Evolutionary conservation across 2,888 invertebrate genomes (phyloP).

Genomic region (Chaitophorus viminalis): DNA sequence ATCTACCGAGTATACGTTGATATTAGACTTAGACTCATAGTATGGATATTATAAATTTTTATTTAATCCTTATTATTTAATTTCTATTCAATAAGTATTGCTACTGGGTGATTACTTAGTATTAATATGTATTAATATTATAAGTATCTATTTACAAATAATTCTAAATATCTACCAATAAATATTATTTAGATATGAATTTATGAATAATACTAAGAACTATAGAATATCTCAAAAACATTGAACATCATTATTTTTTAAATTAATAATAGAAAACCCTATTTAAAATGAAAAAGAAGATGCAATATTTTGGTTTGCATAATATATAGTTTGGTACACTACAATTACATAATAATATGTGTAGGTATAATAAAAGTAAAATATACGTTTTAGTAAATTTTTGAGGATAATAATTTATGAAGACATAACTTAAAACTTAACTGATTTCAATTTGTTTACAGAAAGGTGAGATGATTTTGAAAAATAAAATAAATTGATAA

Average conservation of each 20-base stretch:
- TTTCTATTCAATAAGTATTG: no score
- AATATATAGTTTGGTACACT: no score
- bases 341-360: not conserved
- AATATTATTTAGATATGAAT: no score
- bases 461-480: not conserved
- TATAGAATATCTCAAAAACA: not conserved
- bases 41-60: no score
- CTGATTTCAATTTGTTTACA: not conserved
- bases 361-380: not conserved
- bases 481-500: conserved; percentile 24
- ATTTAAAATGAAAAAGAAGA: not conserved
- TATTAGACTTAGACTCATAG: no score
- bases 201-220: no score
- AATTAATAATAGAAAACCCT: not conserved
- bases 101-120: no score
- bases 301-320: not conserved
- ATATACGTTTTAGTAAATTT: not conserved
- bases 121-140: no score
- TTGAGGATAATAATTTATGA: not conserved
- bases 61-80: no score
- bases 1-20: no score
- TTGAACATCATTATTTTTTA: not conserved
- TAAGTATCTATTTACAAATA: no score
- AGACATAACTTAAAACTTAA: not conserved
- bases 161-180: no score